Base-by-base conservation (phyloP, 53 echinoderm and acorn worm genomes). In the Paracentrotus lividus region DNA sequence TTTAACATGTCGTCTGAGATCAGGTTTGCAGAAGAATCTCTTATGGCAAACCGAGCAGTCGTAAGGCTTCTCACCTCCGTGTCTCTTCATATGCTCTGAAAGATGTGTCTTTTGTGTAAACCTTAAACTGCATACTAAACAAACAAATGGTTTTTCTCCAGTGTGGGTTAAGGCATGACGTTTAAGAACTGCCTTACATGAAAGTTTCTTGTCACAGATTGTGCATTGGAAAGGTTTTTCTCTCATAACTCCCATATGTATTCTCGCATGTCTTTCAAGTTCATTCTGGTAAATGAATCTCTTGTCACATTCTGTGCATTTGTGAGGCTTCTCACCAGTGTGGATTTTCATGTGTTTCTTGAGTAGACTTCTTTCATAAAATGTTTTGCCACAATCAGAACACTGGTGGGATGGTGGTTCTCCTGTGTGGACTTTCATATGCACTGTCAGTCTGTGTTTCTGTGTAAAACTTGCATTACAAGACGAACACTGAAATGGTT, bases 121-220 rank as follows among this genome's bases (percentile, higher is more conserved):
- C 20, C 20, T 21, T 40, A 72, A 18, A 1, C 5, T 18, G 21
- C 72, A 72, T 38, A 16, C 40, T 32, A 38, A 36, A 40, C 72
- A 72, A 5, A 16, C 36, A 72, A 38, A 38, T 10, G 72, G 40
- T 21, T 18, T 36, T 72, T 72, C 38, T 32, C 72, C 72, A 0
- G 72, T 72, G 72, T 72, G 72, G 10, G 18, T 72, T 72, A 4
- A 38, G 21, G 21, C 72, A 72, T 72, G 72, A 36, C 72, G 72
- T 40, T 36, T 6, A 36, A 72, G 72, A 3, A 40, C 40, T 38
- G 36, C 36, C 18, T 10, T 32, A 26, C 4, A 40, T 18, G 72
- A 36, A 72, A 72, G 40, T 40, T 20, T 18, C 72, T 72, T 72
- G 36, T 26, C 38, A 72, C 72, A 72, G 27, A 2, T 40, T 72